Base-by-base conservation (phyloP, 2,888 invertebrate genomes). In the Agrotis puta region DNA sequence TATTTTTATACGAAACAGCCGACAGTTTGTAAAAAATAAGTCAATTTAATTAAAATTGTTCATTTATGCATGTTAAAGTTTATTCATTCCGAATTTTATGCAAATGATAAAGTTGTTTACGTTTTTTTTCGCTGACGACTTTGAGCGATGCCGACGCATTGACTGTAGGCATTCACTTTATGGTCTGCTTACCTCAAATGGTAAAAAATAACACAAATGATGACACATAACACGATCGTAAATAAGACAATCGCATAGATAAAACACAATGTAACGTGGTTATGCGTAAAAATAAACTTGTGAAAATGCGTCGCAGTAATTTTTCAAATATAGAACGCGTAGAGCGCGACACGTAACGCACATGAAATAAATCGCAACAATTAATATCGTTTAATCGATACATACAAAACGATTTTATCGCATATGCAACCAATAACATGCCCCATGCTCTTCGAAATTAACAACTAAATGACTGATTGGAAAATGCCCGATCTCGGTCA, bases 381-480 rank as follows among this genome's bases (percentile, higher is more conserved):
- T 90, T 90, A 89, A 87, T 89, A 88, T 89, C 88, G 86, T 87
- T 90, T 88, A 90, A 89, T 89, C 88, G 89, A 87, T 90, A 89
- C 89, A 90, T 86, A 89, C 87, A 87, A 89, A 89, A 89, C 81
- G 78, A 79, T 82, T 87, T 87, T 87, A 87, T 87, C 87, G 88
- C 81, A 79, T 86, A 84, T 84, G 87, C 87, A 91, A 91, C 91
- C 94, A 95, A 95, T 96, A 95, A 94, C 95, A 96, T 95, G 95
- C 94, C 90, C 93, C 92, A 90, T 93, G 94, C 92, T 92, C 94
- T 92, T 94, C 92, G 94, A 95, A 95, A 96, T 95, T 94, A 95
- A 94, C 94, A 93, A 92, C 93, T 93, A 94, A 94, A 94, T 94
- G 94, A 94, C 91, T 94, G 94, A 95, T 94, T 95, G 94, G 93